Percentiles rank a stretch among this genome's conserved stretches.
Conservation (phyloP, 2,797 vertebrate genomes). For the Cichlasoma orientale region DNA sequence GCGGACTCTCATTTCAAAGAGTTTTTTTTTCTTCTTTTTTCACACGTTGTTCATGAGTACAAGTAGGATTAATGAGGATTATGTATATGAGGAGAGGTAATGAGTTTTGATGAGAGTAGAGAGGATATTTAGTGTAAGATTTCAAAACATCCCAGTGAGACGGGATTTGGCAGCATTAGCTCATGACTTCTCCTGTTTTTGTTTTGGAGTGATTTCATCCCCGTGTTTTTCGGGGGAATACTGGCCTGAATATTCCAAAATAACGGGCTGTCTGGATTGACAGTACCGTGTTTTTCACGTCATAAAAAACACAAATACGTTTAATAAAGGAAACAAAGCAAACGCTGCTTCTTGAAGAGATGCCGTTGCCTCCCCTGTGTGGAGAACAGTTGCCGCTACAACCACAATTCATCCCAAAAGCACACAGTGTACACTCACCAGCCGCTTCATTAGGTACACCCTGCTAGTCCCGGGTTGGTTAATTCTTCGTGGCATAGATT, state of each 20-base stretch:
- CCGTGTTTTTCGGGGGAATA: background rate
- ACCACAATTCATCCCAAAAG: background rate
- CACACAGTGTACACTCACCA: background rate
- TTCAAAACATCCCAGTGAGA: slow-evolving; percentile 62
- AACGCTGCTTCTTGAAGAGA: background rate
- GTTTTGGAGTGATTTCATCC: background rate
- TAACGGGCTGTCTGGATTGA: background rate
- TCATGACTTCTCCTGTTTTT: slow-evolving; percentile 32
- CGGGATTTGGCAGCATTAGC: slow-evolving; percentile 37
- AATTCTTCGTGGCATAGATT: too few species aligned
- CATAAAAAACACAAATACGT: background rate
- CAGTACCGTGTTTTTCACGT: background rate
- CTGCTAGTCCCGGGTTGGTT: too few species aligned
- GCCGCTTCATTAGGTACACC: background rate
- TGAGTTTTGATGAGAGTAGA: slow-evolving; percentile 69
- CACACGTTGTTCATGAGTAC: slow-evolving; percentile 56
- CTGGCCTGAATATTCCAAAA: background rate
- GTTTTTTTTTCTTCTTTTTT: slow-evolving; percentile 48
- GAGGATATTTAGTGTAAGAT: slow-evolving; percentile 73
- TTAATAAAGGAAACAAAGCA: background rate
- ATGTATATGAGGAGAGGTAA: slow-evolving; percentile 72
- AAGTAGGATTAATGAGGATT: slow-evolving; percentile 75
- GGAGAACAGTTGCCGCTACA: slow-evolving; percentile 33
- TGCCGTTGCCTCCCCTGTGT: slow-evolving; percentile 29
- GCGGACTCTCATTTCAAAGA: slow-evolving; percentile 66